Evolutionary conservation across 2,888 invertebrate species (phyloP).

Genomic region (Hetaerina titia): DNA sequence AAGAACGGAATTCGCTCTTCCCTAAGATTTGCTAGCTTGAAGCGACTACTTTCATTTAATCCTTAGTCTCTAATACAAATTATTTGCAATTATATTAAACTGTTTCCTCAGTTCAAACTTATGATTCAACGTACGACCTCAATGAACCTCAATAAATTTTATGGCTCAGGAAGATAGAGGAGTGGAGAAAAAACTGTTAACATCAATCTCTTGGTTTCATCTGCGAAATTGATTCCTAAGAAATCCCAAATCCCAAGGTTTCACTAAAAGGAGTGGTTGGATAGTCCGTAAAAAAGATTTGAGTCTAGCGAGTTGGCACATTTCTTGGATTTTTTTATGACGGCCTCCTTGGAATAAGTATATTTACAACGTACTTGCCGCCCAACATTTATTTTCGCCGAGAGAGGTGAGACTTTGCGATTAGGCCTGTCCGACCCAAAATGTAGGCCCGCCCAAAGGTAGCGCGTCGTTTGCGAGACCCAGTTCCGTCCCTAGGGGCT

Average conservation of each 20-base stretch:
- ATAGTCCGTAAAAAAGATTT: background rate
- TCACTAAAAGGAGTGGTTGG: background rate
- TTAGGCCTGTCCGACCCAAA: background rate
- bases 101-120: too few species aligned
- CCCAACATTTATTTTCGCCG: background rate
- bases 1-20: too few species aligned
- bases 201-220: background rate
- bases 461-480: background rate
- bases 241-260: background rate
- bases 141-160: background rate
- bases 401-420: background rate
- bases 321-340: background rate
- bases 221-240: background rate
- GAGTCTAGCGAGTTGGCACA: background rate
- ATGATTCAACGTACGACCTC: too few species aligned
- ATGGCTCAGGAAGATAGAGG: background rate
- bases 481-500: background rate
- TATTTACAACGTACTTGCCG: background rate
- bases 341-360: background rate
- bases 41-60: too few species aligned
- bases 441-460: background rate
- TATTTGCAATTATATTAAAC: too few species aligned
- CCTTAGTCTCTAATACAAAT: too few species aligned
- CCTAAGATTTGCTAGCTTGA: too few species aligned
- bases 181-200: background rate